Evolutionary conservation across 2,113 vertebrate species (phyloP).

Genomic region (Microtus montanus): DNA sequence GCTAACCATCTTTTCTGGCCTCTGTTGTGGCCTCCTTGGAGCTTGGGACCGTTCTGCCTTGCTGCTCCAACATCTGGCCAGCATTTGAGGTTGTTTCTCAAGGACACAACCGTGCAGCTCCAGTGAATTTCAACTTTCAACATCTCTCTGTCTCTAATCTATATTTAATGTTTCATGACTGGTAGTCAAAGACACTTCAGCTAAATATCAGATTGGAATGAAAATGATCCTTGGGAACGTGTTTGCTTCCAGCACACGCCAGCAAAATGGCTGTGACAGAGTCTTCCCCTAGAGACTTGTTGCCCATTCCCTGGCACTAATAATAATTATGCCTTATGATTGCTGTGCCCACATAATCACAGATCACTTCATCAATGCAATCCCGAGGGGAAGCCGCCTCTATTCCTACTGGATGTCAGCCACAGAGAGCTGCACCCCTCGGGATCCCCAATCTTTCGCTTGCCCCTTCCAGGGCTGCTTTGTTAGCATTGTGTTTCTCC

Average conservation of each 20-base stretch:
- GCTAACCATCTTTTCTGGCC: slow-evolving; percentile 82
- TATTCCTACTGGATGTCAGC: slow-evolving; percentile 87
- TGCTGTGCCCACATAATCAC: slow-evolving; percentile 90
- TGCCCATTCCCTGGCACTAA: slow-evolving; percentile 87
- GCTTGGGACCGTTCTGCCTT: slow-evolving; percentile 83
- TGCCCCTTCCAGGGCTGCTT: slow-evolving; percentile 85
- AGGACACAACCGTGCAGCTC: slow-evolving; percentile 85
- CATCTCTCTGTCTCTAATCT: slow-evolving; percentile 89
- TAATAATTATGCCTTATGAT: slow-evolving; percentile 91
- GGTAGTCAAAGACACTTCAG: slow-evolving; percentile 87
- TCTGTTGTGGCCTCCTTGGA: slow-evolving; percentile 84
- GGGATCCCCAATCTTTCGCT: slow-evolving; percentile 83
- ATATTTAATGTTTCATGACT: slow-evolving; percentile 91
- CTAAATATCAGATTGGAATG: slow-evolving; percentile 89
- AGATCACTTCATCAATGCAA: slow-evolving; percentile 86
- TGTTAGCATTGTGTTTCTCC: slow-evolving; percentile 86
- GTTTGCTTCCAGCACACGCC: slow-evolving; percentile 80
- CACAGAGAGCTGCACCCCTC: slow-evolving; percentile 84
- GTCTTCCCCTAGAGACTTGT: slow-evolving; percentile 84
- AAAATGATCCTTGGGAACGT: slow-evolving; percentile 89
- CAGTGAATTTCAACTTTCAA: slow-evolving; percentile 89
- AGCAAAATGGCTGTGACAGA: slow-evolving; percentile 86
- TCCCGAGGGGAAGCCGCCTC: slow-evolving; percentile 82
- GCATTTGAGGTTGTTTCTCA: slow-evolving; percentile 86
- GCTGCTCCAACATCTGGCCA: slow-evolving; percentile 88